Evolutionary conservation across 2,888 invertebrate species (phyloP).

Genomic region (Conus canariensis): DNA sequence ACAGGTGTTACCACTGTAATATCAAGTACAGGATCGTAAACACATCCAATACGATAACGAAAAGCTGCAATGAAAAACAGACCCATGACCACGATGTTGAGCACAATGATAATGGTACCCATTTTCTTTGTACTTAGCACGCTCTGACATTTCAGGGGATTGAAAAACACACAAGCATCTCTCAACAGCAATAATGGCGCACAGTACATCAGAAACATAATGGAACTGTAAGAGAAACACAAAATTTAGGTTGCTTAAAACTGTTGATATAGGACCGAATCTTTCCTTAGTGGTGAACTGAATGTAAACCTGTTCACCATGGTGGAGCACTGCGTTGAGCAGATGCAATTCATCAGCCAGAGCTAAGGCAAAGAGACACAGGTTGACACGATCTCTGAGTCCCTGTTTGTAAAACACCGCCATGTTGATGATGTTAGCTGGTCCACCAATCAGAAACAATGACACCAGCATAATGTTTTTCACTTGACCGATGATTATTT

Average conservation of each 20-base stretch:
- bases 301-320: not conserved
- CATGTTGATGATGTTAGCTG: slow-evolving; percentile 32
- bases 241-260: not conserved
- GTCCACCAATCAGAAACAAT: slow-evolving; percentile 18
- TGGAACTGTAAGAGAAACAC: not conserved
- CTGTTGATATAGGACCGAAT: not conserved
- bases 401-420: slow-evolving; percentile 23
- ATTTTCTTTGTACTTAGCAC: not conserved
- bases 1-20: not conserved
- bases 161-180: slow-evolving; percentile 3
- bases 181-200: not conserved
- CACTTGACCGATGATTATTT: not conserved
- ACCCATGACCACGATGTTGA: not conserved
- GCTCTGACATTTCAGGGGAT: not conserved
- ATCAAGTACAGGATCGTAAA: not conserved
- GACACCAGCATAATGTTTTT: not conserved
- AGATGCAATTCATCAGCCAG: not conserved
- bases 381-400: slow-evolving; percentile 16
- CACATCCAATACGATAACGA: not conserved
- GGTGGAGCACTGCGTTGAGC: not conserved
- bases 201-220: not conserved
- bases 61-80: not conserved
- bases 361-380: slow-evolving; percentile 1
- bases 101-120: not conserved
- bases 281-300: not conserved